Base-by-base conservation (phyloP, 2,888 invertebrate species). In the Liopterus haemorrhoidalis region DNA sequence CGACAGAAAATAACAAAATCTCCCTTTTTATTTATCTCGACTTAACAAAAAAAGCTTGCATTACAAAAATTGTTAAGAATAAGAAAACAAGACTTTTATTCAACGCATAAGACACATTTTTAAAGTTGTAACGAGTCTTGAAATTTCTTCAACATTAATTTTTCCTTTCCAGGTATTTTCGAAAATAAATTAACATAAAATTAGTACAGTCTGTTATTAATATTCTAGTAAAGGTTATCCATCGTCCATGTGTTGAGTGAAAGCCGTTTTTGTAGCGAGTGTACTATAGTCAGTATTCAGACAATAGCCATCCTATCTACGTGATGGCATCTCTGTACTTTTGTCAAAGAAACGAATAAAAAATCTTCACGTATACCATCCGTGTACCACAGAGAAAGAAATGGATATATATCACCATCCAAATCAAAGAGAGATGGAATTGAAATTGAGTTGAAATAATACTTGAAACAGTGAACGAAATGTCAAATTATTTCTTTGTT, bases 261-360 rank as follows among this genome's bases (percentile, higher is more conserved):
- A 18, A 20, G 33, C 20, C 20, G 33, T 33, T 16, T 35, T 42
- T 42, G 14, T 8, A 4, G 21, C 6, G 43, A 44, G n/a, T 44
- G 37, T 44, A 44, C 43, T 9, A 18, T n/a, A 24, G 16, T 28
- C 30, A 36, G 22, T 16, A 36, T 28, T 31, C 27, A 44, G 37
- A 44, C 43, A 44, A 44, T 44, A 31, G 43, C 16, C 38, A 37
- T 44, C 31, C 37, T 44, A 38, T 30, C 37, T 33, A 38, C 43
- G 43, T 38, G 43, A 44, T 44, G 43, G 22, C 38, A 44, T 44
- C 43, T 44, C n/a, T 33, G 24, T 44, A 38, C 38, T 8, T 37
- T 44, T 44, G 43, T 38, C 31, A 14, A 36, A 38, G 36, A 44
- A 44, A 44, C 18, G 24, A 44, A 25, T 38, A 44, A 44, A 44